phyloP scores from a whole-genome alignment of 2,113 vertebrate species.

The Halichoerus grypus region DNA sequence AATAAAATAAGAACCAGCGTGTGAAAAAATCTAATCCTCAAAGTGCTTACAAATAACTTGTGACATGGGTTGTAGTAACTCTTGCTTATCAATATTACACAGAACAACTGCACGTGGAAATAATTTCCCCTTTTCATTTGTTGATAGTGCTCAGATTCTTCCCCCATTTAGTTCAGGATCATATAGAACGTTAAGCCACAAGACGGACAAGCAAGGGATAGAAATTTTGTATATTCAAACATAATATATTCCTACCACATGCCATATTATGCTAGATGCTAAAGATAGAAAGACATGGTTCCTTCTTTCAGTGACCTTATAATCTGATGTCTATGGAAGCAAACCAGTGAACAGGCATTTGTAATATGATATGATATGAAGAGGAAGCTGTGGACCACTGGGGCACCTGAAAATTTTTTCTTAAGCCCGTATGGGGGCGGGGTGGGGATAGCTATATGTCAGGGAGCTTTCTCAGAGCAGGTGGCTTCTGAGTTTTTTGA shows the following conservation, averaged over 20 bases:
- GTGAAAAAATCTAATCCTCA: not conserved
- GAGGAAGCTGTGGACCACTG: not conserved
- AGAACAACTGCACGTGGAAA: not conserved
- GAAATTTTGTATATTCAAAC: not conserved
- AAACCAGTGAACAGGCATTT: constrained; percentile 29
- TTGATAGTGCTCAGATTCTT: not conserved
- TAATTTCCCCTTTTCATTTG: not conserved
- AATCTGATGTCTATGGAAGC: constrained; percentile 54
- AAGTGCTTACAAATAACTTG: not conserved
- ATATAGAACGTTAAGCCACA: not conserved
- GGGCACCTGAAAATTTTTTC: not conserved
- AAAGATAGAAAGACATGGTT: not conserved
- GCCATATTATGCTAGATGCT: not conserved
- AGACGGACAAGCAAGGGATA: not conserved
- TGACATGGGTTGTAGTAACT: not conserved
- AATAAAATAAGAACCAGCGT: not conserved
- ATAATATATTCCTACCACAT: not conserved
- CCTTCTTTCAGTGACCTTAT: not conserved
- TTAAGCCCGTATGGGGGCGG: not conserved
- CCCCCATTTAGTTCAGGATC: not conserved
- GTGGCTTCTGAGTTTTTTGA: not conserved
- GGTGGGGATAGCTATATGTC: not conserved
- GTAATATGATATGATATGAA: not conserved
- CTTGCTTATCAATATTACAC: not conserved
- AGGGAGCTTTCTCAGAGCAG: not conserved